Percentiles rank a stretch among this genome's conserved stretches.
Conservation (phyloP, 2,888 invertebrate species). For the Hirtodrosophila alboralis region DNA sequence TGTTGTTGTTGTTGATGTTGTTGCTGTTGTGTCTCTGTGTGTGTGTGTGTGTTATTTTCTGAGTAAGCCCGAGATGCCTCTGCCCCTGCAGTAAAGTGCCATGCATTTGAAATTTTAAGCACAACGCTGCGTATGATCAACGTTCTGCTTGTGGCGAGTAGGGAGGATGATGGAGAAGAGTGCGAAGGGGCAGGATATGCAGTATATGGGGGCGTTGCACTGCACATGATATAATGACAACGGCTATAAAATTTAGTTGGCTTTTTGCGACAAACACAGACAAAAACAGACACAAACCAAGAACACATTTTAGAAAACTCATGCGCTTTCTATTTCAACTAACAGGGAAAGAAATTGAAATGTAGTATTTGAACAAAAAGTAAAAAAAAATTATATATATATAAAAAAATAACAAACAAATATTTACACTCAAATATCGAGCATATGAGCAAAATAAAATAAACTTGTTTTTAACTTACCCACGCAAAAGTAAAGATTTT, state of each 20-base stretch:
- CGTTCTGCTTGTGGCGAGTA: conserved; percentile 41
- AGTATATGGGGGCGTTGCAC: conserved; percentile 29
- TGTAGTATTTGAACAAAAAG: too few relatives aligned
- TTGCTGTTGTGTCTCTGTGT: conserved; percentile 17
- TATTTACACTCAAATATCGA: too few relatives aligned
- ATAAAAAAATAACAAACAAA: too few relatives aligned
- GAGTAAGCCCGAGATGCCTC: conserved; percentile 38
- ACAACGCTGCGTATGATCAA: conserved; percentile 78
- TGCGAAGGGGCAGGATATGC: conserved; percentile 9
- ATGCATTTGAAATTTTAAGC: conserved; percentile 76
- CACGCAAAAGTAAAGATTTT: too few relatives aligned
- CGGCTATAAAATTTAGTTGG: conserved; percentile 73
- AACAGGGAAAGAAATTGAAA: too few relatives aligned
- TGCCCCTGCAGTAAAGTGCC: conserved; percentile 61
- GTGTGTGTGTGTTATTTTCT: conserved; percentile 19
- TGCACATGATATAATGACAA: conserved; percentile 76
- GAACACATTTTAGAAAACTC: conserved; percentile 13
- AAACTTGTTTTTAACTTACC: too few relatives aligned
- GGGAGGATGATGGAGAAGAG: background rate
- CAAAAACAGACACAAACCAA: conserved; percentile 10
- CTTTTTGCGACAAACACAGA: conserved; percentile 64
- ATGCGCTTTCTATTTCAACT: too few relatives aligned
- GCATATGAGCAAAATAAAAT: too few relatives aligned
- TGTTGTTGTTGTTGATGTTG: conserved; percentile 32
- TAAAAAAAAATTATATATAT: too few relatives aligned